These are phyloP conservation scores for Myopa testacea DNA, from an alignment of 2,888 invertebrate species.

Conservation along the genomic window DNA sequence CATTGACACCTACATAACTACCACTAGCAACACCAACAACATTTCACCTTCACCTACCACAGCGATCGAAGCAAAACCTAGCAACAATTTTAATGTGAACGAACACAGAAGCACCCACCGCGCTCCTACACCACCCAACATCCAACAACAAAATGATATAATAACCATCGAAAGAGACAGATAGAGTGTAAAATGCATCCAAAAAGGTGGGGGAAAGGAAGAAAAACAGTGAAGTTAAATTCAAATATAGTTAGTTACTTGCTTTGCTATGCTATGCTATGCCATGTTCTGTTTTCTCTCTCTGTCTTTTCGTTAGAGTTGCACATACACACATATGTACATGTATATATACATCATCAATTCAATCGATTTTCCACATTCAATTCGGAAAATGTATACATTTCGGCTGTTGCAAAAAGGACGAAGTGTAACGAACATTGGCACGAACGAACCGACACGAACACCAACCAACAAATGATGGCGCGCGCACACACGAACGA, in stretches of 20 bases:
- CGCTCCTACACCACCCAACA: not conserved
- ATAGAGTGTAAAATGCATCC: not conserved
- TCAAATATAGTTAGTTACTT: not conserved
- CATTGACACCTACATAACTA: not conserved
- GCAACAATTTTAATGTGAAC: not conserved
- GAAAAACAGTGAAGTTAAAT: not conserved
- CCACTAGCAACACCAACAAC: not conserved
- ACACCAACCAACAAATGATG: not conserved
- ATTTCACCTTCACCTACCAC: not conserved
- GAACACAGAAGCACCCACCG: not conserved
- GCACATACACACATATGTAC: not conserved
- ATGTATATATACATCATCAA: constrained; percentile 47
- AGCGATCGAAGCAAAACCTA: not conserved
- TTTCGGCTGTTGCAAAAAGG: not conserved
- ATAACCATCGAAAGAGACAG: not conserved
- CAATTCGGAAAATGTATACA: constrained; percentile 54
- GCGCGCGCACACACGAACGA: not conserved
- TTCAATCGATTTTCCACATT: constrained; percentile 67
- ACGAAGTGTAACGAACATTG: not conserved
- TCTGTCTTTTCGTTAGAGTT: not conserved
- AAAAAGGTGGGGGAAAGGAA: not conserved
- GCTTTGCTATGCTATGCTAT: not conserved
- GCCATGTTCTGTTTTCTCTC: not conserved
- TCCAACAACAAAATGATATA: constrained; percentile 1
- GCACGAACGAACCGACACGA: constrained; percentile 7